A percentile compares a stretch with the other conserved stretches of the same genome.
These are phyloP conservation scores for Endotricha flammealis DNA, from an alignment of 2,888 invertebrate genomes.

Conservation along the genomic window DNA sequence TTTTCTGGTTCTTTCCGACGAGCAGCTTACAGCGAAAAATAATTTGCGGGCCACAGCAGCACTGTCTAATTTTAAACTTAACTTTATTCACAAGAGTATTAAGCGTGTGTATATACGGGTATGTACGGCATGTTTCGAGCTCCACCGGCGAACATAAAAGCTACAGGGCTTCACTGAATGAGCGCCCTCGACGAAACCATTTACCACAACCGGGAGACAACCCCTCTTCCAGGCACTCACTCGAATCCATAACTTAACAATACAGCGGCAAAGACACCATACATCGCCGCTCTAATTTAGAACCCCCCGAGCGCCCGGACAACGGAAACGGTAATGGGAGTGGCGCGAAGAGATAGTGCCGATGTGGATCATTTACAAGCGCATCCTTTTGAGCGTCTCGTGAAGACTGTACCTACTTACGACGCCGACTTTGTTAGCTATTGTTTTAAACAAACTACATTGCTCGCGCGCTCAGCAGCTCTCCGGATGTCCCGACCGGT, in stretches of 20 bases:
- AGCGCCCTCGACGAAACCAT: constrained; percentile 36
- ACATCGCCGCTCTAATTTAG: constrained; percentile 26
- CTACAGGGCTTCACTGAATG: constrained; percentile 30
- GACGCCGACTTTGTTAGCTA: constrained; percentile 28
- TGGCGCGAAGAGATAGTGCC: constrained; percentile 18
- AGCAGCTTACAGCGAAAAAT: neutral
- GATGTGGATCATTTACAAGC: constrained; percentile 18
- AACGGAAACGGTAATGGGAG: constrained; percentile 22
- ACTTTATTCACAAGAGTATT: neutral
- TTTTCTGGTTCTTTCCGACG: neutral
- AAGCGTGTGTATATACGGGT: neutral
- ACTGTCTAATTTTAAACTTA: neutral
- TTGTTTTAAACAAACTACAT: constrained; percentile 51
- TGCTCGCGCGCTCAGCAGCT: constrained; percentile 35
- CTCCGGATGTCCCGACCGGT: constrained; percentile 23
- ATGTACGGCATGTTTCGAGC: constrained; percentile 12
- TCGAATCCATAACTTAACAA: constrained; percentile 21
- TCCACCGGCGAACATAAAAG: constrained; percentile 27
- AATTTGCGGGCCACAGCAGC: neutral
- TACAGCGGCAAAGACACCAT: constrained; percentile 17
- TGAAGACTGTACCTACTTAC: constrained; percentile 38
- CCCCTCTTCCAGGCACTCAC: constrained; percentile 22
- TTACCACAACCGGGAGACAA: constrained; percentile 34
- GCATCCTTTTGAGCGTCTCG: constrained; percentile 25
- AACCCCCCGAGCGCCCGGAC: constrained; percentile 8